Conservation (phyloP, 2,797 vertebrate species). For the Melanotaenia boesemani region DNA sequence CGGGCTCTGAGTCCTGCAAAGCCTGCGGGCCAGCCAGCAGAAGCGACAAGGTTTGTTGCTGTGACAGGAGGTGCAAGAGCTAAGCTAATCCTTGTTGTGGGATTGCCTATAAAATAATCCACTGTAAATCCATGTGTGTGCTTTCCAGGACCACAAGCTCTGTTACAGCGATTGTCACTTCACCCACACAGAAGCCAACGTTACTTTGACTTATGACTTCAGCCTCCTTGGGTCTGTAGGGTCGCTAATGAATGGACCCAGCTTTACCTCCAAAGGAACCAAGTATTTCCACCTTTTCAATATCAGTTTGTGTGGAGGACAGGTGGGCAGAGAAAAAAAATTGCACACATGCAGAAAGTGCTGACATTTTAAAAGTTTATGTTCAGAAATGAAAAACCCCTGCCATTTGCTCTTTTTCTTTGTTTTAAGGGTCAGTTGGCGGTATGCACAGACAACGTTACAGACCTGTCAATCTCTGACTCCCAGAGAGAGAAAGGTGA, state of each 20-base stretch:
- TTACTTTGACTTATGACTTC: slow-evolving; percentile 90
- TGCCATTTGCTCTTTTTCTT: not conserved
- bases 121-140: not conserved
- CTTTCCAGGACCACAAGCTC: slow-evolving; percentile 89
- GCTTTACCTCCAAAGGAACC: slow-evolving; percentile 96
- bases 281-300: slow-evolving; percentile 98
- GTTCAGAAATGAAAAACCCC: not conserved
- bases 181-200: slow-evolving; percentile 85
- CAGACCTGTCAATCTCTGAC: slow-evolving; percentile 89
- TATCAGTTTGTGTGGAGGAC: slow-evolving; percentile 93
- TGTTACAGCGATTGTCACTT: slow-evolving; percentile 94
- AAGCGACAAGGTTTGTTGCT: slow-evolving; percentile 86
- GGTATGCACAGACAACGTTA: slow-evolving; percentile 94
- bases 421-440: slow-evolving; percentile 89
- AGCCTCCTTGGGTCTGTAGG: slow-evolving; percentile 87
- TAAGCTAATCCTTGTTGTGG: not conserved
- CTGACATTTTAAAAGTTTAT: not conserved
- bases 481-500: slow-evolving; percentile 88
- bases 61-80: not conserved
- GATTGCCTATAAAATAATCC: not conserved
- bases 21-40: slow-evolving; percentile 92
- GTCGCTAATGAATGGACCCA: slow-evolving; percentile 93
- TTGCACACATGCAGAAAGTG: not conserved
- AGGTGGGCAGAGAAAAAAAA: slow-evolving; percentile 77
- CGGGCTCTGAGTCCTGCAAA: slow-evolving; percentile 88